These are phyloP conservation scores for Andrena minutula DNA, from an alignment of 2,888 invertebrate genomes.

Conservation along the genomic window DNA sequence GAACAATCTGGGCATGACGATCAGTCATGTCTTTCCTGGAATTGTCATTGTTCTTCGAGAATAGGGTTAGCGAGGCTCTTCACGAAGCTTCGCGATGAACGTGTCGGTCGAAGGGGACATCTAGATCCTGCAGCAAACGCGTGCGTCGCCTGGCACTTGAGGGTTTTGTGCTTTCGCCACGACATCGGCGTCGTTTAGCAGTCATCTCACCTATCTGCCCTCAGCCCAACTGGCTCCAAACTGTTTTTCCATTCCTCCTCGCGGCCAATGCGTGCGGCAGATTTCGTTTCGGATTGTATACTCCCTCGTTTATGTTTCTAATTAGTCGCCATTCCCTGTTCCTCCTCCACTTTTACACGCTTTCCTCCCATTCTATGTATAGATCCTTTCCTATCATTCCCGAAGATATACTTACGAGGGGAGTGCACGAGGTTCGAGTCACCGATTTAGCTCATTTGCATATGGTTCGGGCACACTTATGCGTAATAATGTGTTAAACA, in stretches of 20 bases:
- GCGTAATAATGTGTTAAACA: too few species aligned
- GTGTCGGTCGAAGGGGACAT: conserved; percentile 73
- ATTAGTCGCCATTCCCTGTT: conserved; percentile 3
- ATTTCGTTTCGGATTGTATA: conserved; percentile 40
- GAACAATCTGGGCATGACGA: neutral
- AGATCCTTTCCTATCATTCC: too few species aligned
- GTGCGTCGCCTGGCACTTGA: conserved; percentile 75
- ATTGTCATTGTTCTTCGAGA: conserved; percentile 33
- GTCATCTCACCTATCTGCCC: conserved; percentile 62
- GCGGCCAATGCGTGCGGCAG: conserved; percentile 45
- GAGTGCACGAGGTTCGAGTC: too few species aligned
- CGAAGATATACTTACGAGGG: too few species aligned
- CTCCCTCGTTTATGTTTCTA: conserved; percentile 19
- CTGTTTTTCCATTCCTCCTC: conserved; percentile 34
- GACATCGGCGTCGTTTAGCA: conserved; percentile 56
- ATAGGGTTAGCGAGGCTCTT: conserved; percentile 73
- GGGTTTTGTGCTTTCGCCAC: conserved; percentile 37
- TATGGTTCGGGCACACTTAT: too few species aligned
- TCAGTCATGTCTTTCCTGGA: conserved; percentile 15
- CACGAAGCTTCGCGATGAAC: conserved; percentile 79
- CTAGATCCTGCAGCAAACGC: conserved; percentile 76
- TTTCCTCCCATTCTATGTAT: too few species aligned
- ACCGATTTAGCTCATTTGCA: too few species aligned
- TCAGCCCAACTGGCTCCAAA: conserved; percentile 53
- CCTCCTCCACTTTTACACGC: neutral